These are phyloP conservation scores for Phaethon lepturus DNA, from an alignment of 2,113 vertebrate genomes.

Conservation along the genomic window DNA sequence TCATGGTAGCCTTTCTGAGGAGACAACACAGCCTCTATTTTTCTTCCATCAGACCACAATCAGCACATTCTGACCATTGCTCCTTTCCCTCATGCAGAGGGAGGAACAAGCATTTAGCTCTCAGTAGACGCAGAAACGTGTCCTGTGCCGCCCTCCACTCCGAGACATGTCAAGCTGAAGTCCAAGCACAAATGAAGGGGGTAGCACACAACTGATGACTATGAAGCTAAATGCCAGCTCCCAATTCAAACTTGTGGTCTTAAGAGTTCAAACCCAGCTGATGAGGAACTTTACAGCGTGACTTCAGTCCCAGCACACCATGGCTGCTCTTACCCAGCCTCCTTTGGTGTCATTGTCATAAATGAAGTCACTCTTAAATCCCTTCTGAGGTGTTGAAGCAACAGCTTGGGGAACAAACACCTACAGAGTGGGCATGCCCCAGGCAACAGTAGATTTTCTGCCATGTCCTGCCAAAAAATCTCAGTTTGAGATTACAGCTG, in stretches of 20 bases:
- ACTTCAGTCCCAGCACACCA: not conserved
- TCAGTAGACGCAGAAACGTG: accelerated
- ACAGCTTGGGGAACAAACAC: not conserved
- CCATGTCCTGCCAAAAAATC: not conserved
- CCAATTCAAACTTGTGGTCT: not conserved
- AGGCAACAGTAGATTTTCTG: not conserved
- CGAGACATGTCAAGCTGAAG: not conserved
- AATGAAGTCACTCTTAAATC: not conserved
- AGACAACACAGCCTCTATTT: constrained; percentile 62
- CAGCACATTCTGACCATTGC: accelerated
- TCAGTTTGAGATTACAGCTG: not conserved
- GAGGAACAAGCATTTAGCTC: not conserved
- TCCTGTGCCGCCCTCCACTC: accelerated
- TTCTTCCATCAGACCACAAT: not conserved
- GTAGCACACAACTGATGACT: not conserved
- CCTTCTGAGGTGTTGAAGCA: not conserved
- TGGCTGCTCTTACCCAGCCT: not conserved
- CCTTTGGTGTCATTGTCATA: not conserved
- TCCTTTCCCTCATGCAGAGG: not conserved
- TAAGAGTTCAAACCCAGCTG: not conserved
- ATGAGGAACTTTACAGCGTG: not conserved
- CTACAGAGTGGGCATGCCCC: accelerated
- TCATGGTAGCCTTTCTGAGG: constrained; percentile 97
- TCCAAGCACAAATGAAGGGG: not conserved
- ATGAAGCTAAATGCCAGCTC: not conserved